Base-by-base conservation (phyloP, 2,113 vertebrate species). In the Sporophila hypoxantha region DNA sequence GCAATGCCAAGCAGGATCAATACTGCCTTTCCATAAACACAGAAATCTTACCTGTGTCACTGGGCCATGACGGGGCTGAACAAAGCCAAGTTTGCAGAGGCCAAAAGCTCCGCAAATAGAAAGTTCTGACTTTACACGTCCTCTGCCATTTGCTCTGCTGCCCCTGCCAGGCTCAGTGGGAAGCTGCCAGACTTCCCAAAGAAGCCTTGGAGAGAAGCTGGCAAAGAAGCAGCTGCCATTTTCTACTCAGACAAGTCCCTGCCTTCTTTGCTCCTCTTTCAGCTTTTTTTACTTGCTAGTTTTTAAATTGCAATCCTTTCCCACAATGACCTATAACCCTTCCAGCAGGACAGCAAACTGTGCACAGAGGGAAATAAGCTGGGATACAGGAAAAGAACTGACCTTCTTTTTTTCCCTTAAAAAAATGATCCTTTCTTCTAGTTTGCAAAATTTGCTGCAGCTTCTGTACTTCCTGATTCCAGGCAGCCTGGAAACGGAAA, bases 401-500 rank as follows among this genome's bases (percentile, higher is more conserved):
- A 95, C 88, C 91, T 95, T 85, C 74, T 25, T 55, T 85, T 88
- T 75, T 88, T 36, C 80, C 59, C 44, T 64, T 41, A 65, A 68
- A 79, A 82, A 82, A 84, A 73, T 42, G 50, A 80, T 89, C 69
- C 82, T 86, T 90, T 92, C 91, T 94, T 92, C 90, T 91, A 85
- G 56, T 93, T 78, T 91, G 90, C 59, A 93, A 93, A 91, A 75
- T 84, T 74, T 87, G 71, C 92, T 76, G 79, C 84, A 47, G 83
- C 84, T 88, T 53, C 76, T 76, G 86, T 80, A 94, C 93, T 95
- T 96, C 94, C 94, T 92, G 93, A 93, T 93, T 95, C 88, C 89
- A 95, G 70, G 76, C 90, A 94, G 84, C 84, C 94, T 94, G 95
- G 95, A 95, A 95, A 94, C 90, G 88, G 94, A 96, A 95, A 78